phyloP scores from a whole-genome alignment of 2,113 vertebrate species.

The Ammodytes dubius region DNA sequence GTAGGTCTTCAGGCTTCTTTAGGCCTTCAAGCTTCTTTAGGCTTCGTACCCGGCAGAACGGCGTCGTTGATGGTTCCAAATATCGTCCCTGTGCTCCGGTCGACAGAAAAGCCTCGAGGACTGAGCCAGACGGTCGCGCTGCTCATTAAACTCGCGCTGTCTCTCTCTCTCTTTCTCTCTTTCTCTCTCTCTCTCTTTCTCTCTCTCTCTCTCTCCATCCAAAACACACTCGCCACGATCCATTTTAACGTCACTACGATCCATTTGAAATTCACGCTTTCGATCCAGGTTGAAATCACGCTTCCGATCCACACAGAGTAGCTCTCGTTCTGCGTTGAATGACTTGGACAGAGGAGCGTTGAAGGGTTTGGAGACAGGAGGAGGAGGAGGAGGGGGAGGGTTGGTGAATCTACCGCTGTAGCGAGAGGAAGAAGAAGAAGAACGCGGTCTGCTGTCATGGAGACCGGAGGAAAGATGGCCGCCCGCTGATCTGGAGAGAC shows the following conservation, averaged over 20 bases:
- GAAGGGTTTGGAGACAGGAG: neutral
- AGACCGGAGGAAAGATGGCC: slow-evolving; percentile 68
- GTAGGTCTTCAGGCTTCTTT: slow-evolving; percentile 11
- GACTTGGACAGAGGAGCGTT: too few species aligned
- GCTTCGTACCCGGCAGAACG: slow-evolving; percentile 72
- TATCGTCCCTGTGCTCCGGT: slow-evolving; percentile 79
- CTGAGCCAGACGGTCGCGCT: slow-evolving; percentile 73
- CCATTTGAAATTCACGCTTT: too few species aligned
- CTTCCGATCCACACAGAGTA: too few species aligned
- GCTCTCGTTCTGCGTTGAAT: too few species aligned
- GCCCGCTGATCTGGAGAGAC: slow-evolving; percentile 70
- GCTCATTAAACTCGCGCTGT: neutral
- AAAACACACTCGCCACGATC: too few species aligned
- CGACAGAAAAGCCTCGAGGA: slow-evolving; percentile 79
- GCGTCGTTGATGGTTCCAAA: slow-evolving; percentile 79
- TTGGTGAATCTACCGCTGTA: neutral
- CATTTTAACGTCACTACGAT: too few species aligned
- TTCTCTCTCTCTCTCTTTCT: too few species aligned
- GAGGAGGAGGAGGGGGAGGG: neutral
- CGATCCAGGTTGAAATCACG: too few species aligned
- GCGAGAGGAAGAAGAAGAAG: slow-evolving; percentile 56
- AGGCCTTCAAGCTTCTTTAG: slow-evolving; percentile 54
- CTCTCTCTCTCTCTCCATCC: too few species aligned
- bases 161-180: too few species aligned
- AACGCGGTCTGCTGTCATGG: slow-evolving; percentile 56